phyloP scores from a whole-genome alignment of 2,797 vertebrate genomes.

The Menidia menidia region DNA sequence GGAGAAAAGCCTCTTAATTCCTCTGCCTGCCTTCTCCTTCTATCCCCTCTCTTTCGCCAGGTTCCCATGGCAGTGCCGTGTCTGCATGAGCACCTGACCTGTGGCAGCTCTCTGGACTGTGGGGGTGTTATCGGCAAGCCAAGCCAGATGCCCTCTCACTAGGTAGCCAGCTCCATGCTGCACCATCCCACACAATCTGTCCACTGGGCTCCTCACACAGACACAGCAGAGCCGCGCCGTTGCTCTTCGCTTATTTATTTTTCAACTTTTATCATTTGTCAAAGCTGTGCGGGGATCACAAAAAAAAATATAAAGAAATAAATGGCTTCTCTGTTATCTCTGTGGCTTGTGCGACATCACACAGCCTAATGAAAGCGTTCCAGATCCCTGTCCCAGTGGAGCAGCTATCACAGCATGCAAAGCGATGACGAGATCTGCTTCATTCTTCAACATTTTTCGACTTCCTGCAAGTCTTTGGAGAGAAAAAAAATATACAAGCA shows the following conservation, averaged over 20 bases:
- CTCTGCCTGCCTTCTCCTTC: slow-evolving; percentile 28
- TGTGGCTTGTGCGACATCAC: slow-evolving; percentile 8
- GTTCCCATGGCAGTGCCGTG: slow-evolving; percentile 60
- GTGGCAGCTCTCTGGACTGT: slow-evolving; percentile 65
- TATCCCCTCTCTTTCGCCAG: slow-evolving; percentile 48
- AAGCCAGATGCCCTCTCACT: slow-evolving; percentile 78
- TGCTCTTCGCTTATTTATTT: slow-evolving; percentile 19
- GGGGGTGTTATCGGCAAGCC: slow-evolving; percentile 70
- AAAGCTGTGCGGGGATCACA: not conserved
- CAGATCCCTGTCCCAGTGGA: not conserved
- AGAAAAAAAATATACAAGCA: not conserved
- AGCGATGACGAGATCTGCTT: not conserved
- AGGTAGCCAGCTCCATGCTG: slow-evolving; percentile 66
- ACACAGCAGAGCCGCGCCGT: slow-evolving; percentile 16
- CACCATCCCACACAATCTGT: slow-evolving; percentile 68
- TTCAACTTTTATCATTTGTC: slow-evolving; percentile 14
- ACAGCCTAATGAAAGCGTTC: slow-evolving; percentile 11
- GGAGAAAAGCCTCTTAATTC: slow-evolving; percentile 56
- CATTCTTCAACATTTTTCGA: not conserved
- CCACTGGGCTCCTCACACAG: slow-evolving; percentile 41
- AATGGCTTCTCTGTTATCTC: not conserved
- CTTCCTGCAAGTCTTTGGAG: not conserved
- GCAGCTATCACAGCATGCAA: not conserved
- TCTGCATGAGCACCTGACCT: slow-evolving; percentile 77
- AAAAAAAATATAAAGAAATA: not conserved